Percentiles rank a stretch among this genome's conserved stretches.
Conservation (phyloP, 2,888 invertebrate species). For the Andrena hattorfiana region DNA sequence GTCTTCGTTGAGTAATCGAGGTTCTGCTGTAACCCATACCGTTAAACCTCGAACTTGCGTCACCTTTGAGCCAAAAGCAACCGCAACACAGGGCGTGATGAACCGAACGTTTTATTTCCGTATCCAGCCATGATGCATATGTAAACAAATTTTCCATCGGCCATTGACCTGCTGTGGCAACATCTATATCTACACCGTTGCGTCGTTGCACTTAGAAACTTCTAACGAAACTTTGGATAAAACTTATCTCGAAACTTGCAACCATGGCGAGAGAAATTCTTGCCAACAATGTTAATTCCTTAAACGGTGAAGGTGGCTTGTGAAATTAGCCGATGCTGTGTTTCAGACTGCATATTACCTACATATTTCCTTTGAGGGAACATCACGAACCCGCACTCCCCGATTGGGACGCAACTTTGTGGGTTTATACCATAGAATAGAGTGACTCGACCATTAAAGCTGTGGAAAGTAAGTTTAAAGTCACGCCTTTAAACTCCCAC, state of each 20-base stretch:
- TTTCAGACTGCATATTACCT: too few species aligned
- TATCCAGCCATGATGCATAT: background rate
- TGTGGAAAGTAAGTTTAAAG: too few species aligned
- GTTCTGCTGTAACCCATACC: too few species aligned
- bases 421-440: too few species aligned
- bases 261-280: background rate
- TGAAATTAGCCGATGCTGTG: background rate
- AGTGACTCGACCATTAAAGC: too few species aligned
- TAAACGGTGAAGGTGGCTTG: background rate
- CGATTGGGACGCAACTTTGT: too few species aligned
- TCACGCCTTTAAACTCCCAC: too few species aligned
- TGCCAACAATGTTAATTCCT: slow-evolving; percentile 15
- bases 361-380: background rate
- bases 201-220: slow-evolving; percentile 27
- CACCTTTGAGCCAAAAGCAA: too few species aligned
- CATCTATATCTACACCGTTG: slow-evolving; percentile 8
- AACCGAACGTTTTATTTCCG: slow-evolving; percentile 24
- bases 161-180: slow-evolving; percentile 49
- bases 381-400: too few species aligned
- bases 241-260: slow-evolving; percentile 28
- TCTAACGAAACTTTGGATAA: slow-evolving; percentile 20
- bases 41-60: too few species aligned
- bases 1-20: too few species aligned
- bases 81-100: slow-evolving; percentile 16
- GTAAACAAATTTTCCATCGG: slow-evolving; percentile 59